Conservation (phyloP, 2,113 vertebrate species). For the Phodopus roborovskii region DNA sequence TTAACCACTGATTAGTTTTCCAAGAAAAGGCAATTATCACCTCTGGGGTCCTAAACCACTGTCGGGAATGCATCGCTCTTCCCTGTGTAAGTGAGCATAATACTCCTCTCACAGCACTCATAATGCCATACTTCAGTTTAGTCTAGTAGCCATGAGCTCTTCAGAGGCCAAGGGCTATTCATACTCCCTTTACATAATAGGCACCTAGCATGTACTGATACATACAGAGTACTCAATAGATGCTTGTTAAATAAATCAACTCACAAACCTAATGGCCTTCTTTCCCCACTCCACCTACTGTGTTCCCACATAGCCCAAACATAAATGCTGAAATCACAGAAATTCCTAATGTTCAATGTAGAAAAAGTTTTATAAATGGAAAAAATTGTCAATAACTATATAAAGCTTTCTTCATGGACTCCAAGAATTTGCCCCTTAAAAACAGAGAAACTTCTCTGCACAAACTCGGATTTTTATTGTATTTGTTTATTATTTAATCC, state of each 20-base stretch:
- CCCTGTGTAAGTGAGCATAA: neutral
- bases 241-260: neutral
- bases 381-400: neutral
- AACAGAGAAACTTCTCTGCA: neutral
- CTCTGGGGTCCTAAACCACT: neutral
- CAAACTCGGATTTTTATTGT: too few species aligned
- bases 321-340: neutral
- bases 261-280: neutral
- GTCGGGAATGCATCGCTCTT: neutral
- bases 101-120: neutral
- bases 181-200: neutral
- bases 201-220: neutral
- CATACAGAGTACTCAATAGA: neutral
- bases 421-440: neutral
- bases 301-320: neutral
- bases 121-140: neutral
- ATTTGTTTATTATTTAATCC: neutral
- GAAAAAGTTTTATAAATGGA: neutral
- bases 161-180: neutral
- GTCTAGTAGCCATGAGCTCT: neutral
- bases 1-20: neutral
- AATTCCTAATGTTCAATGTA: neutral
- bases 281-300: neutral
- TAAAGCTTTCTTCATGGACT: neutral
- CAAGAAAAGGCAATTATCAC: conserved; percentile 1